Percentiles rank a stretch among this genome's conserved stretches.
Conservation (phyloP, 2,113 vertebrate genomes). For the Taurulus bubalis region DNA sequence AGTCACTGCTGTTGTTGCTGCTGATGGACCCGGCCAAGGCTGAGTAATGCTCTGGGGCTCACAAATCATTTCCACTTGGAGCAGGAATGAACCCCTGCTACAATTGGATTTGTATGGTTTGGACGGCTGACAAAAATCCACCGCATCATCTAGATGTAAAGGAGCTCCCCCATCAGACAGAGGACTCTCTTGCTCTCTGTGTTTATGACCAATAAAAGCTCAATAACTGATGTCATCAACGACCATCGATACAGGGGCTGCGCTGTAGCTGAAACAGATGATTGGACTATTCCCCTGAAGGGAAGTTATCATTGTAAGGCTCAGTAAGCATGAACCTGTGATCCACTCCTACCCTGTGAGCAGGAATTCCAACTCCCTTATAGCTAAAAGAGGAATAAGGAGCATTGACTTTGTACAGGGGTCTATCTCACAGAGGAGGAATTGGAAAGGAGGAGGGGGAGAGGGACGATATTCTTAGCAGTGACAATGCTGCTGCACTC, state of each 20-base stretch:
- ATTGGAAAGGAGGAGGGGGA: slow-evolving; percentile 47
- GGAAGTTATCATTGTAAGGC: slow-evolving; percentile 63
- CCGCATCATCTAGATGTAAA: slow-evolving; percentile 40
- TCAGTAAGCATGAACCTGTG: slow-evolving; percentile 62
- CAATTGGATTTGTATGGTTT: slow-evolving; percentile 68
- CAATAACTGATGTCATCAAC: slow-evolving; percentile 56
- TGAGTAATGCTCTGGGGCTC: slow-evolving; percentile 75
- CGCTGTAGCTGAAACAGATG: slow-evolving; percentile 47
- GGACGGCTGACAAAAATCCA: slow-evolving; percentile 51
- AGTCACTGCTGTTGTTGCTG: slow-evolving; percentile 59
- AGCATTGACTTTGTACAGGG: slow-evolving; percentile 63
- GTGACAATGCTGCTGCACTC: slow-evolving; percentile 78
- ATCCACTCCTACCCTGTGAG: slow-evolving; percentile 59
- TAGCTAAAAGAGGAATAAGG: slow-evolving; percentile 63
- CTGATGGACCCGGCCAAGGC: slow-evolving; percentile 60
- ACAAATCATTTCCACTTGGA: slow-evolving; percentile 76
- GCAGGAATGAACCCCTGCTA: slow-evolving; percentile 61
- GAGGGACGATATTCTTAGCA: slow-evolving; percentile 71
- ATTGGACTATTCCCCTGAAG: slow-evolving; percentile 58
- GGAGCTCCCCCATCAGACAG: slow-evolving; percentile 50
- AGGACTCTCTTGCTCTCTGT: slow-evolving; percentile 28
- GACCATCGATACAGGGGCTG: slow-evolving; percentile 28
- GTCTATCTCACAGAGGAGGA: slow-evolving; percentile 47
- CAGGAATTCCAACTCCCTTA: slow-evolving; percentile 58
- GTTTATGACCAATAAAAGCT: slow-evolving; percentile 54